Evolutionary conservation across 2,797 vertebrate genomes (phyloP).

Genomic region (Phataginus tricuspis): DNA sequence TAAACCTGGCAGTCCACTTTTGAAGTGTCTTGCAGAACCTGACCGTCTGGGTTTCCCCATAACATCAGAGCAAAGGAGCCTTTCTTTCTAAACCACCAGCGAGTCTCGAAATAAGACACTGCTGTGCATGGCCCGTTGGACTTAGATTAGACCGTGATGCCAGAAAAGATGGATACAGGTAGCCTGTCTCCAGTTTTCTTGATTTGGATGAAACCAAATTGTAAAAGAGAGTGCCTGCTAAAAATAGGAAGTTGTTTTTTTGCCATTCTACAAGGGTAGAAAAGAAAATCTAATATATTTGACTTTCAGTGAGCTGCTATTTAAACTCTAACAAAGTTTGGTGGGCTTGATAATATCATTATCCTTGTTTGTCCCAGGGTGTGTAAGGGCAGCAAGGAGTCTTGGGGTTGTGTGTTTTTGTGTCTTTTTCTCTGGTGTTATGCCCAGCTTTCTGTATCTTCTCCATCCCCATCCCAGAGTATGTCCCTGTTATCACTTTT

Average conservation of each 20-base stretch:
- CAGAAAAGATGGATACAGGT: background rate
- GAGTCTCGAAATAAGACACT: background rate
- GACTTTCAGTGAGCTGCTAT: background rate
- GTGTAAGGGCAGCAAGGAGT: background rate
- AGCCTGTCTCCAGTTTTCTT: background rate
- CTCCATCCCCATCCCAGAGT: background rate
- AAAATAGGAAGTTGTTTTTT: constrained; percentile 32
- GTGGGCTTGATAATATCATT: background rate
- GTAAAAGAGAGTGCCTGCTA: background rate
- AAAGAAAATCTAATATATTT: constrained; percentile 31
- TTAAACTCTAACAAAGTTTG: background rate
- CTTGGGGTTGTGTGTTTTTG: background rate
- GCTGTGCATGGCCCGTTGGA: fast-evolving
- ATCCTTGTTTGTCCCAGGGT: constrained; percentile 5
- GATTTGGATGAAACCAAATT: background rate
- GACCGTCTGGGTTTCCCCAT: background rate
- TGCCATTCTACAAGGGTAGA: background rate
- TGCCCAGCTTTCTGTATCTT: background rate
- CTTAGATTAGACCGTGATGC: background rate
- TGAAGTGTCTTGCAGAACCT: background rate
- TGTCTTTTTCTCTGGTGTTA: background rate
- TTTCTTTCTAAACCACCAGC: background rate
- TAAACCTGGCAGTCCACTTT: background rate
- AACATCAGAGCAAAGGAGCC: background rate
- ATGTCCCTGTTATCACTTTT: background rate